These are phyloP conservation scores for Lutjanus campechanus DNA, from an alignment of 2,797 vertebrate genomes.

Conservation along the genomic window DNA sequence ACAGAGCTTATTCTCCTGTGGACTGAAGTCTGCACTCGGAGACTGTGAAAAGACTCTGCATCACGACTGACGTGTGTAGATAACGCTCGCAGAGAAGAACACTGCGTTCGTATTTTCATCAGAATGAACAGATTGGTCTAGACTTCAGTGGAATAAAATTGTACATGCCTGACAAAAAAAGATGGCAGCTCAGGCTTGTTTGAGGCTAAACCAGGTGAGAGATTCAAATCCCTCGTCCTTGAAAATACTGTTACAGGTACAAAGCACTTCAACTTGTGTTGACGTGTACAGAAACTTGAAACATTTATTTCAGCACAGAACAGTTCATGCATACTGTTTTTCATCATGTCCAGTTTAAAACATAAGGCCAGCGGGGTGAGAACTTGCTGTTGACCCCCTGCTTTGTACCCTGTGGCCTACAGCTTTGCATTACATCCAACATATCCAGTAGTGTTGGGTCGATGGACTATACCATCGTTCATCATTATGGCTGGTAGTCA, in stretches of 20 bases:
- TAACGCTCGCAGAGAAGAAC: slow-evolving; percentile 24
- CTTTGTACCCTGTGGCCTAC: neutral
- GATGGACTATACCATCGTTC: too few relatives aligned
- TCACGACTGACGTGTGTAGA: slow-evolving; percentile 32
- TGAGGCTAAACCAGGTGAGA: neutral
- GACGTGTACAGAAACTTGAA: neutral
- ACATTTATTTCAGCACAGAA: neutral
- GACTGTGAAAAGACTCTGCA: slow-evolving; percentile 10
- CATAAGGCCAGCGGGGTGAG: neutral
- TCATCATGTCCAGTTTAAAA: neutral
- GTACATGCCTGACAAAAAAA: neutral
- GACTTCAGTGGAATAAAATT: slow-evolving; percentile 15
- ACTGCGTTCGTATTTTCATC: slow-evolving; percentile 33
- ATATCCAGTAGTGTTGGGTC: neutral
- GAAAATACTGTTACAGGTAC: neutral
- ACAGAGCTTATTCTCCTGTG: slow-evolving; percentile 10
- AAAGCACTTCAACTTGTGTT: neutral
- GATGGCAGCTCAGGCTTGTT: slow-evolving; percentile 1
- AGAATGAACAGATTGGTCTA: slow-evolving; percentile 6
- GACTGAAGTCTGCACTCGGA: slow-evolving; percentile 27
- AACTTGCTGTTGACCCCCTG: neutral
- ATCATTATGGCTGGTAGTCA: too few relatives aligned
- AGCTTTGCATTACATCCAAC: neutral
- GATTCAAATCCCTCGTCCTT: neutral
- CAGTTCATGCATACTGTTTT: neutral